These are phyloP conservation scores for Pyrochroa serraticornis DNA, from an alignment of 2,888 invertebrate species.

Conservation along the genomic window DNA sequence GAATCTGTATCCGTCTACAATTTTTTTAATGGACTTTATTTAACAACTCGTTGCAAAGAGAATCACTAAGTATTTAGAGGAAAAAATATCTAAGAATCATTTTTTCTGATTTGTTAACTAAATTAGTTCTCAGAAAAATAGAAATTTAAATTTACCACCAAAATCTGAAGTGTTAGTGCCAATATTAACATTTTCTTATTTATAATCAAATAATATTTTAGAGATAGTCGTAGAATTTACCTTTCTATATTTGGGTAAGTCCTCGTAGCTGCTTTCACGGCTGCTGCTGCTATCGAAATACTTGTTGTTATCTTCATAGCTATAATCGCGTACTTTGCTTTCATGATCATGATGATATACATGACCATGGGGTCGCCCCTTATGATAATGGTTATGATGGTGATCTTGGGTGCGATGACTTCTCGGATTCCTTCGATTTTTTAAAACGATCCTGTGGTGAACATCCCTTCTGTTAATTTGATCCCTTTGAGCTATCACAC, in stretches of 20 bases:
- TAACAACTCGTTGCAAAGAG: too few species aligned
- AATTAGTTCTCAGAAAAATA: too few species aligned
- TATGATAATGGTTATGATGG: background rate
- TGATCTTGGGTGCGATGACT: conserved; percentile 2
- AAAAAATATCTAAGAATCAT: too few species aligned
- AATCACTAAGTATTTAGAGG: too few species aligned
- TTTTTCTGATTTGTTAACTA: too few species aligned
- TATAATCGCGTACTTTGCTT: background rate
- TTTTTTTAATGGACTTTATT: too few species aligned
- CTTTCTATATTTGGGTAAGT: background rate
- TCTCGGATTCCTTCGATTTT: conserved; percentile 1
- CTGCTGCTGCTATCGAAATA: background rate
- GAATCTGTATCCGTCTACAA: background rate
- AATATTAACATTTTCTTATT: too few species aligned
- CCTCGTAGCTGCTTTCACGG: conserved; percentile 1
- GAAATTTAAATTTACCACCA: too few species aligned
- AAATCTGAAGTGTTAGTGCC: too few species aligned
- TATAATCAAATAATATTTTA: too few species aligned
- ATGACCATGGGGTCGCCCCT: background rate
- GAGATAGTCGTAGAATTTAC: too few species aligned
- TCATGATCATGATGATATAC: conserved; percentile 1
- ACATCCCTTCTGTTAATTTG: conserved; percentile 10
- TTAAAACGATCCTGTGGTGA: conserved; percentile 11
- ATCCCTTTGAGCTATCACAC: background rate
- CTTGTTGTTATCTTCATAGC: background rate